Evolutionary conservation across 2,113 vertebrate species (phyloP).

Genomic region (Carassius carassius): DNA sequence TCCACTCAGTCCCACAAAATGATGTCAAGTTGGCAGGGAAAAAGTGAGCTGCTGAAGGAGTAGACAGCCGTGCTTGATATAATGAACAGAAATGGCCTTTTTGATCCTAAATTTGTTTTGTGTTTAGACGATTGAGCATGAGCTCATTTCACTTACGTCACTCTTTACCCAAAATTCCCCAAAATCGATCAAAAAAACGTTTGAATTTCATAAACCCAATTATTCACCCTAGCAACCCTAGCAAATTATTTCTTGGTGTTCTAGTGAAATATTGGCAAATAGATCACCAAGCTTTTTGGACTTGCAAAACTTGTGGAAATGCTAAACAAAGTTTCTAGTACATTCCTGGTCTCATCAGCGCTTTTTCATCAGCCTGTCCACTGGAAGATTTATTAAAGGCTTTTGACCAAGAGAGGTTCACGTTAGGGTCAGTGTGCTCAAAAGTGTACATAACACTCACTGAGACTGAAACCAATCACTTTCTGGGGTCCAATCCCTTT

Average conservation of each 20-base stretch:
- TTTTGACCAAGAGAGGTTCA: constrained; percentile 50
- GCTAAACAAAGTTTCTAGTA: neutral
- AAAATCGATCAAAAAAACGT: neutral
- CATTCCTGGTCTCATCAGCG: neutral
- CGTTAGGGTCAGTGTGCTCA: constrained; percentile 31
- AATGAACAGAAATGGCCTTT: neutral
- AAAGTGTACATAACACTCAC: constrained; percentile 1
- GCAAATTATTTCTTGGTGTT: neutral
- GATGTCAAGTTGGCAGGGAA: constrained; percentile 39
- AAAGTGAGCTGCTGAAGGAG: constrained; percentile 18
- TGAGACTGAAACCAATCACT: constrained; percentile 10
- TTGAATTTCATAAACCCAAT: neutral
- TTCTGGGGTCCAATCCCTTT: constrained; percentile 24
- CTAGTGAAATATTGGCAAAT: neutral
- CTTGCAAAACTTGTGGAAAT: neutral
- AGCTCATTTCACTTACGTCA: neutral
- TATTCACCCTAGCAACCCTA: neutral
- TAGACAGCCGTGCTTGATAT: constrained; percentile 17
- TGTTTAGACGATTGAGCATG: neutral
- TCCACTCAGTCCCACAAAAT: constrained; percentile 43
- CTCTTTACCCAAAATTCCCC: neutral
- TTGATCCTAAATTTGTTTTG: constrained; percentile 11
- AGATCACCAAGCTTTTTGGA: neutral
- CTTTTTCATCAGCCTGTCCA: neutral
- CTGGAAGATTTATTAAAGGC: constrained; percentile 5